A percentile compares a stretch with the other conserved stretches of the same genome.
Evolutionary conservation across 2,797 vertebrate species (phyloP).

Genomic region (Sebastes wilsoni): DNA sequence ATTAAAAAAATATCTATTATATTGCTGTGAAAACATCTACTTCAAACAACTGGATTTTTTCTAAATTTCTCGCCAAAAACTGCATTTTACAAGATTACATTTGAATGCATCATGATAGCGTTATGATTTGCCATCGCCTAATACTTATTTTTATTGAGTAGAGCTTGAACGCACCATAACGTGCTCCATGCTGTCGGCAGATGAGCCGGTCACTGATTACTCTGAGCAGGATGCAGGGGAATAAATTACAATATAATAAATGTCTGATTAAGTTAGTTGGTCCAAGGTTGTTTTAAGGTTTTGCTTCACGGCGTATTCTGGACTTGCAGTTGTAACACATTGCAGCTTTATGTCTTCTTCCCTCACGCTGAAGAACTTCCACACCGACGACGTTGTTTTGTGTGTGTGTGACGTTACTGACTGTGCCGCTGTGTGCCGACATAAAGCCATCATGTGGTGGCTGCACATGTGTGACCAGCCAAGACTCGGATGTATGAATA

Average conservation of each 20-base stretch:
- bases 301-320: not conserved
- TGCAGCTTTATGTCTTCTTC: not conserved
- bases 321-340: not conserved
- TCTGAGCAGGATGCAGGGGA: not conserved
- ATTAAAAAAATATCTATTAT: too few relatives aligned
- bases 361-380: not conserved
- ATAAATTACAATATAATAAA: not conserved
- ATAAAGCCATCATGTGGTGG: not conserved
- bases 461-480: not conserved
- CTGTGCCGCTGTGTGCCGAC: not conserved
- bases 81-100: not conserved
- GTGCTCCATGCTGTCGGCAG: too few relatives aligned
- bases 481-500: not conserved
- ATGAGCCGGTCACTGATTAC: too few relatives aligned
- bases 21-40: too few relatives aligned
- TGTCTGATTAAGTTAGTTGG: not conserved
- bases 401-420: not conserved
- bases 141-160: not conserved
- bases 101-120: not conserved
- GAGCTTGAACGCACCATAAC: not conserved
- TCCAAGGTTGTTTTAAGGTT: not conserved
- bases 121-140: not conserved
- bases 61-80: too few relatives aligned
- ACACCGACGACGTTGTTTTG: not conserved
- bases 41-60: too few relatives aligned